Evolutionary conservation across 2,888 invertebrate species (phyloP), one percentile per base, ranked within the genome.

Genomic region (Desoria tigrina): DNA sequence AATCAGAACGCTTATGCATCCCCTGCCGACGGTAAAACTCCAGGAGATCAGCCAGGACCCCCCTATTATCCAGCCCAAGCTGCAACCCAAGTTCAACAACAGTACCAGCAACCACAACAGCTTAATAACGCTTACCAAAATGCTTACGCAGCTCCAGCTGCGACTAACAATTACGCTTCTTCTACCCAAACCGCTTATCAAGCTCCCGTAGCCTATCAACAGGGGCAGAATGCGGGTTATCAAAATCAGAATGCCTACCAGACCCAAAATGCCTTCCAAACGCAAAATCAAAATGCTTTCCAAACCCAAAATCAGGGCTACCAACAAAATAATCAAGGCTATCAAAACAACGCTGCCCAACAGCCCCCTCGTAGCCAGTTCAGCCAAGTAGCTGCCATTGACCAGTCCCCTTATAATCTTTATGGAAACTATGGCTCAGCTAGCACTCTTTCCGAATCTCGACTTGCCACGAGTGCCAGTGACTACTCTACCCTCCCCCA

Each of bases 21-120:
- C 24, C 59, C 50, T 16, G 9, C 49, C 54, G 11, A 51, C 3
- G 63, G 58, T 21, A 65, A 65, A 50, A 68, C 68, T 24, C 68
- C 68, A n/a, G 65, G 65, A 11, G 65, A 68, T 23, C 53, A 60
- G 21, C 69, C 69, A 26, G 69, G 69, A 16, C 69, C 69, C 51
- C 69, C 69, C 26, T 69, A 69, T 28, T 49, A 54, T 2, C 27
- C 56, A 11, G n/a, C 16, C n/a, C 21, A 6, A 45, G 45, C 45
- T 32, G 6, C 32, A 7, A 32, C 4, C 4, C 6, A 32, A 32
- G 11, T 32, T 11, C 32, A 32, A 32, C 32, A 32, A 32, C 32
- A 32, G 11, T 32, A 32, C 11, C 32, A 32, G 11, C 32, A 32
- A 61, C 32, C 61, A 64, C 53, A 54, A 54, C 27, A 6, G 7